These are phyloP conservation scores for Lysandra bellargus DNA, from an alignment of 2,888 invertebrate genomes.

Conservation along the genomic window DNA sequence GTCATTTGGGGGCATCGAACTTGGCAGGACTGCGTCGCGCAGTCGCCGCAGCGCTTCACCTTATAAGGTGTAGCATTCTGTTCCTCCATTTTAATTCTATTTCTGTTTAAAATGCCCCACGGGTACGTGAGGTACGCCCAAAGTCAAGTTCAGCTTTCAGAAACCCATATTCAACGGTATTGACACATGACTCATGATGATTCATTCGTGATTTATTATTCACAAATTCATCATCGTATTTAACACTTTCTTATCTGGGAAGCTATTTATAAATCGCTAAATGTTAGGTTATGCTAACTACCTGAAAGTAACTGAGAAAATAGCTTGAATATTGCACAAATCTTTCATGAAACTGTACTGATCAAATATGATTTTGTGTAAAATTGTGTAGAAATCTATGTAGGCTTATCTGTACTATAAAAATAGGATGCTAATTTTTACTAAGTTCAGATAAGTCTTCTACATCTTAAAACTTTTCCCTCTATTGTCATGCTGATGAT, in stretches of 20 bases:
- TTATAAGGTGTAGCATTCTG: constrained; percentile 70
- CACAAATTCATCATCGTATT: not conserved
- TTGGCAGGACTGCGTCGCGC: constrained; percentile 71
- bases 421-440: not conserved
- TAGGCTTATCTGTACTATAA: not conserved
- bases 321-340: not conserved
- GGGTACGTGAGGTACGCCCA: constrained; percentile 43
- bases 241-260: not conserved
- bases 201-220: constrained; percentile 1
- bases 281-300: not conserved
- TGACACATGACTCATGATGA: constrained; percentile 3
- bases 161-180: not conserved
- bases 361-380: not conserved
- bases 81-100: constrained; percentile 63
- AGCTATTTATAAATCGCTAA: not conserved
- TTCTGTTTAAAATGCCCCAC: constrained; percentile 52
- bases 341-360: not conserved
- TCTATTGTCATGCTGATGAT: not conserved
- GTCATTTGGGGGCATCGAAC: constrained; percentile 71
- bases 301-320: not conserved
- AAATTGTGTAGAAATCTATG: not conserved
- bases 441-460: too few relatives aligned
- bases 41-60: constrained; percentile 73
- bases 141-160: constrained; percentile 54
- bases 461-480: too few relatives aligned